Conservation (phyloP, 2,797 vertebrate species). For the Australoheros facetus region DNA sequence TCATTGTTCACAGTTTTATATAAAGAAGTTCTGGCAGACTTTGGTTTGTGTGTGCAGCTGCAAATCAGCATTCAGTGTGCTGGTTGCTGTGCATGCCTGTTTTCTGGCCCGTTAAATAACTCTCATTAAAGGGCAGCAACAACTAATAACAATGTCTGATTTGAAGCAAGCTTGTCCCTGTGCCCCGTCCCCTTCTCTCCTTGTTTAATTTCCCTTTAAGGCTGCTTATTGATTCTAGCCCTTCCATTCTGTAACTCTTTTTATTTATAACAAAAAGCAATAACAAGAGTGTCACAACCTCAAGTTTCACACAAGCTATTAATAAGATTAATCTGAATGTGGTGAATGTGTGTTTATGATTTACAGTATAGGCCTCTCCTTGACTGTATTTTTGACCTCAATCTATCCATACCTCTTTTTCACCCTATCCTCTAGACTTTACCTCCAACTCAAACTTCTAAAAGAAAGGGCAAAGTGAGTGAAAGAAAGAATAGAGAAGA, state of each 20-base stretch:
- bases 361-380: slow-evolving; percentile 23
- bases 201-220: slow-evolving; percentile 77
- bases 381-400: slow-evolving; percentile 6
- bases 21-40: slow-evolving; percentile 47
- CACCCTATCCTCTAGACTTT: slow-evolving; percentile 5
- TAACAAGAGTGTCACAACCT: slow-evolving; percentile 79
- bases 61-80: slow-evolving; percentile 57
- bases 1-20: slow-evolving; percentile 36
- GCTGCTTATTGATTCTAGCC: slow-evolving; percentile 70
- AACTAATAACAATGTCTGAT: slow-evolving; percentile 74
- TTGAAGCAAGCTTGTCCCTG: slow-evolving; percentile 51
- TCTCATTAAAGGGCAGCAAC: slow-evolving; percentile 76
- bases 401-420: slow-evolving; percentile 1
- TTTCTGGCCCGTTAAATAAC: slow-evolving; percentile 69
- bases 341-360: slow-evolving; percentile 38
- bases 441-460: slow-evolving; percentile 45
- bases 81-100: slow-evolving; percentile 38
- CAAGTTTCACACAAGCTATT: slow-evolving; percentile 60
- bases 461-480: slow-evolving; percentile 33
- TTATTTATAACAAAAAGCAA: slow-evolving; percentile 81
- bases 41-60: slow-evolving; percentile 30
- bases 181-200: slow-evolving; percentile 44
- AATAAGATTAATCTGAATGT: slow-evolving; percentile 66
- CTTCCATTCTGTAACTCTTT: slow-evolving; percentile 56
- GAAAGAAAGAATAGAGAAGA: slow-evolving; percentile 11